These are phyloP conservation scores for Ptychobarbus kaznakovi DNA, from an alignment of 2,797 vertebrate species.

Conservation along the genomic window DNA sequence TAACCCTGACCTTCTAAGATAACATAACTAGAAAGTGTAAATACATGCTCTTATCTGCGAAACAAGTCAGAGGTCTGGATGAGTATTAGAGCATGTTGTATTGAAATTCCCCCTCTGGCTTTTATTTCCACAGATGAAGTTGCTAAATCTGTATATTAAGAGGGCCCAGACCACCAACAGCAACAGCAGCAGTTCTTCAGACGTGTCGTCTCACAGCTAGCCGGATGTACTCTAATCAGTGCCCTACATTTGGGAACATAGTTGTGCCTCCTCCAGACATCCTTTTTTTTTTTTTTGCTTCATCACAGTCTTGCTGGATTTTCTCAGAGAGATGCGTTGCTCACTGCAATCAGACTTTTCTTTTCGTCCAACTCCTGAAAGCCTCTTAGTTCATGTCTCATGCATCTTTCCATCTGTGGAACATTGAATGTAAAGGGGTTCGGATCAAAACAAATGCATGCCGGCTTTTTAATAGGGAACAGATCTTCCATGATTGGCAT, in stretches of 20 bases:
- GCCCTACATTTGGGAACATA: slow-evolving; percentile 41
- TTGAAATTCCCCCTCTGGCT: not conserved
- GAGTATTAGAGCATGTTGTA: not conserved
- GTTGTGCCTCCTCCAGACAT: slow-evolving; percentile 78
- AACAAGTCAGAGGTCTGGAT: not conserved
- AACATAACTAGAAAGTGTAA: not conserved
- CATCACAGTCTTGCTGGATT: slow-evolving; percentile 67
- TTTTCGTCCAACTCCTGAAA: slow-evolving; percentile 66
- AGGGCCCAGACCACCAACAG: slow-evolving; percentile 97
- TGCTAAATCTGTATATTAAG: slow-evolving; percentile 98
- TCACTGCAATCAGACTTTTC: slow-evolving; percentile 86
- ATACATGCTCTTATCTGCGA: not conserved
- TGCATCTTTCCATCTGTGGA: slow-evolving; percentile 67
- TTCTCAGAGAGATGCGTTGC: slow-evolving; percentile 71
- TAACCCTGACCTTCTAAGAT: slow-evolving; percentile 37
- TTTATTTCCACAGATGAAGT: slow-evolving; percentile 90
- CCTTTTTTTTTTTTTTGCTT: slow-evolving; percentile 63
- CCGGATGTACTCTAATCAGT: slow-evolving; percentile 52
- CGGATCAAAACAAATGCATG: not conserved
- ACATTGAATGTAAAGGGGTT: slow-evolving; percentile 65
- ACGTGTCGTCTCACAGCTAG: slow-evolving; percentile 98
- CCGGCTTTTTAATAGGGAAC: slow-evolving; percentile 18
- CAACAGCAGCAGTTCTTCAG: slow-evolving; percentile 98
- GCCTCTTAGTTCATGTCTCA: slow-evolving; percentile 63
- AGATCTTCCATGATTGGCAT: slow-evolving; percentile 37